Evolutionary conservation across 2,888 invertebrate species (phyloP), one percentile per base, ranked within the genome.

Genomic region (Cheilosia variabilis): DNA sequence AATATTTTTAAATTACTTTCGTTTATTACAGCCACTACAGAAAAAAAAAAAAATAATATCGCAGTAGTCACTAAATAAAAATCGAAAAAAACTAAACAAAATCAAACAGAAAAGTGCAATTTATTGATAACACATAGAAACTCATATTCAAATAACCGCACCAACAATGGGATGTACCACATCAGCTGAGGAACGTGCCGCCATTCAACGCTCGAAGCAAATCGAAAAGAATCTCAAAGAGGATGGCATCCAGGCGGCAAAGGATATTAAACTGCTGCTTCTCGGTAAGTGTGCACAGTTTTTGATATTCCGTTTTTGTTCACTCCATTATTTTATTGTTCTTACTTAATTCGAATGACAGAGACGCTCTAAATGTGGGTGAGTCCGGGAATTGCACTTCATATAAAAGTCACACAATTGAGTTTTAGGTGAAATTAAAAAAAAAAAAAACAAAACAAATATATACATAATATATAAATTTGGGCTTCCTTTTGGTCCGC

Each of bases 141-240:
- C 13, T 62, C 41, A 24, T 52, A 71, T 57, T 53, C 22, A 87
- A 69, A 83, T 53, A 79, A 81, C 68, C 76, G 24, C 37, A 88
- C 55, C 55, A 80, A 92, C 90, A 93, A 99, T 99, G 99, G 99
- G 99, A 94, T 99, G 99, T 95, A 98, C 99, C 93, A 97, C 99
- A 96, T 99, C 98, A 93, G 98, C 98, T 90, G 99, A 99, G 93
- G 99, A 99, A 94, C 95, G 99, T 94, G 98, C 98, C 92, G 99
- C 99, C 91, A 95, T 98, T 93, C 99, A 98, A 93, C 96, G 98
- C 93, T 98, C 97, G 94, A 97, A 97, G 94, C 96, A 96, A 93
- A 99, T 99, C 92, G 99, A 99, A 94, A 98, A 97, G 93, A 97
- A 97, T 93, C 94, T 99, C 90, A 99, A 99, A 93, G 99, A 99